Evolutionary conservation across 2,113 vertebrate species (phyloP).

Genomic region (Campylorhamphus procurvoides): DNA sequence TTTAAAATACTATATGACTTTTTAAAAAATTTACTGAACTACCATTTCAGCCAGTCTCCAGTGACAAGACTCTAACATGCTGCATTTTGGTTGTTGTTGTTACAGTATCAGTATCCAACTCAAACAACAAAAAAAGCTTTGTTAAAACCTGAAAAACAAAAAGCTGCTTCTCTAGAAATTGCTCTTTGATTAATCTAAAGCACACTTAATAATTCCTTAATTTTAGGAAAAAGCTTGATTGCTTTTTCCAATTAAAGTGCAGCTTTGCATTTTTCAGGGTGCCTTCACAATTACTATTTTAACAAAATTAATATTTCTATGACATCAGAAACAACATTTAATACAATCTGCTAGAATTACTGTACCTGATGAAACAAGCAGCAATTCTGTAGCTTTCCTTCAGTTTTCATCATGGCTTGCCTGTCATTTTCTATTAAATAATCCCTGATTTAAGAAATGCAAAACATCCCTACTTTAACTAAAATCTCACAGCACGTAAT

Average conservation of each 20-base stretch:
- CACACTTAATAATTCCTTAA: not conserved
- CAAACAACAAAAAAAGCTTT: not conserved
- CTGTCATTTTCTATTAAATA: not conserved
- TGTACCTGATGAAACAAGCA: slow-evolving; percentile 62
- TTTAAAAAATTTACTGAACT: not conserved
- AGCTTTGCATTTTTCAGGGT: slow-evolving; percentile 8
- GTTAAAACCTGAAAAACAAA: not conserved
- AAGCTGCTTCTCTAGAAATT: not conserved
- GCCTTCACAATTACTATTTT: not conserved
- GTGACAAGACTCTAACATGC: not conserved
- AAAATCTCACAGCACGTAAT: slow-evolving; percentile 1
- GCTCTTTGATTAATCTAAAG: not conserved
- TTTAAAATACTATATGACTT: not conserved
- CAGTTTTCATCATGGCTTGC: not conserved
- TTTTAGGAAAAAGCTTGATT: not conserved
- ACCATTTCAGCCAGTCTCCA: not conserved
- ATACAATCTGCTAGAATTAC: slow-evolving; percentile 44
- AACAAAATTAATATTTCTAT: slow-evolving; percentile 20
- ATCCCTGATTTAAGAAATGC: slow-evolving; percentile 23
- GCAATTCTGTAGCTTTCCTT: slow-evolving; percentile 47
- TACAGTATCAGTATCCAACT: not conserved
- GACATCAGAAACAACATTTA: slow-evolving; percentile 2
- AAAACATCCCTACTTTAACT: not conserved
- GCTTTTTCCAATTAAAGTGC: not conserved
- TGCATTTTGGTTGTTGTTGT: not conserved